These are phyloP conservation scores for Phengaris arion DNA, from an alignment of 2,888 invertebrate genomes.

Conservation along the genomic window DNA sequence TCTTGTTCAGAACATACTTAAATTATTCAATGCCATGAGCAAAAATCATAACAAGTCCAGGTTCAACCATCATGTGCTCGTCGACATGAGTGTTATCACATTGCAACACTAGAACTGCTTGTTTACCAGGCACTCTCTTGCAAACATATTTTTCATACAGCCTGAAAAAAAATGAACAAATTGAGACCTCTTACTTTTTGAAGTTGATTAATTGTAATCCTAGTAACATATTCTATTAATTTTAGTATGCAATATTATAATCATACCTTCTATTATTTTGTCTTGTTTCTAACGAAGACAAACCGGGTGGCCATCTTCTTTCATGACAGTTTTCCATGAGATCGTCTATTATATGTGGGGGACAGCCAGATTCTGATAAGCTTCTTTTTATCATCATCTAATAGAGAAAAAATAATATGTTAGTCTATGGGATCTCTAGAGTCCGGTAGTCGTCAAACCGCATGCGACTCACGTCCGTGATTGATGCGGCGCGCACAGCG, in stretches of 20 bases:
- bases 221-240: background rate
- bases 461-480: too few species aligned
- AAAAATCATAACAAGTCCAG: constrained; percentile 98
- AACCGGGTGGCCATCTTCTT: constrained; percentile 95
- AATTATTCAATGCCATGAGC: constrained; percentile 94
- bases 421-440: background rate
- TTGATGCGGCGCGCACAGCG: too few species aligned
- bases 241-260: background rate
- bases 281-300: constrained; percentile 94
- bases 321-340: constrained; percentile 99
- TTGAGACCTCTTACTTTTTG: too few species aligned
- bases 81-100: constrained; percentile 97
- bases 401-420: constrained; percentile 37
- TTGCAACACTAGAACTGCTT: constrained; percentile 95
- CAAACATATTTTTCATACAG: constrained; percentile 96
- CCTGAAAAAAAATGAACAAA: constrained; percentile 46
- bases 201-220: background rate
- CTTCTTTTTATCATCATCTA: constrained; percentile 96
- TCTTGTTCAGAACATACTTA: background rate
- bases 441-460: background rate
- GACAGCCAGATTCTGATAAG: constrained; percentile 95
- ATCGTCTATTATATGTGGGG: constrained; percentile 94
- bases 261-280: constrained; percentile 92
- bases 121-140: constrained; percentile 96
- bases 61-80: constrained; percentile 97